Evolutionary conservation across 2,113 vertebrate genomes (phyloP).

Genomic region (Odobenus rosmarus): DNA sequence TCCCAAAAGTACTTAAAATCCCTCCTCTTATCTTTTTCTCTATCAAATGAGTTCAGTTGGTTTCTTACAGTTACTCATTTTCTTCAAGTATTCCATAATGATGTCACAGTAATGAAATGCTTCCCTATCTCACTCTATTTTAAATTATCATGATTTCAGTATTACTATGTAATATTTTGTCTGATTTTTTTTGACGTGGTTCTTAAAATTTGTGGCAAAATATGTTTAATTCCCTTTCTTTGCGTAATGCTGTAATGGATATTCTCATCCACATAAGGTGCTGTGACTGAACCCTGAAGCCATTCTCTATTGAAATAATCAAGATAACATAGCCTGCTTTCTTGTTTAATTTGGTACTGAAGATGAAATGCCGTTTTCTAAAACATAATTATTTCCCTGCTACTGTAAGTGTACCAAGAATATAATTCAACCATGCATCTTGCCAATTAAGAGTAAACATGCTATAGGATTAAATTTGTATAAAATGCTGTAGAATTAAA

Average conservation of each 20-base stretch:
- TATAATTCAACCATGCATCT: neutral
- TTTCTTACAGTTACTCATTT: conserved; percentile 17
- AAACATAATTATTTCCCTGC: neutral
- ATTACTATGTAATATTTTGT: neutral
- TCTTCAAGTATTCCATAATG: conserved; percentile 18
- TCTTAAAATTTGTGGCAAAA: conserved; percentile 33
- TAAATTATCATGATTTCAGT: conserved; percentile 25
- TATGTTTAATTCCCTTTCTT: neutral
- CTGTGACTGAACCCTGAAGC: neutral
- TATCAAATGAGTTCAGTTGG: conserved; percentile 39
- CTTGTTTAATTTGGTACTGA: conserved; percentile 17
- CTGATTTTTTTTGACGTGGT: neutral
- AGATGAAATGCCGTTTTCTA: neutral
- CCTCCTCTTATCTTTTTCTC: neutral
- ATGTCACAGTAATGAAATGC: neutral
- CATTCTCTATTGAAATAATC: conserved; percentile 20
- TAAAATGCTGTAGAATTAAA: neutral
- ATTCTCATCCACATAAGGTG: neutral
- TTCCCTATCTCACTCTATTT: neutral
- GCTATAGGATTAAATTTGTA: neutral
- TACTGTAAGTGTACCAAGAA: neutral
- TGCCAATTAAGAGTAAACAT: neutral
- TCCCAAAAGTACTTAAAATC: conserved; percentile 36
- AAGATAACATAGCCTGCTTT: neutral
- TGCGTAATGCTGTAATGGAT: neutral